phyloP scores from a whole-genome alignment of 1,140 invertebrate genomes.

The Drosophila santomea region DNA sequence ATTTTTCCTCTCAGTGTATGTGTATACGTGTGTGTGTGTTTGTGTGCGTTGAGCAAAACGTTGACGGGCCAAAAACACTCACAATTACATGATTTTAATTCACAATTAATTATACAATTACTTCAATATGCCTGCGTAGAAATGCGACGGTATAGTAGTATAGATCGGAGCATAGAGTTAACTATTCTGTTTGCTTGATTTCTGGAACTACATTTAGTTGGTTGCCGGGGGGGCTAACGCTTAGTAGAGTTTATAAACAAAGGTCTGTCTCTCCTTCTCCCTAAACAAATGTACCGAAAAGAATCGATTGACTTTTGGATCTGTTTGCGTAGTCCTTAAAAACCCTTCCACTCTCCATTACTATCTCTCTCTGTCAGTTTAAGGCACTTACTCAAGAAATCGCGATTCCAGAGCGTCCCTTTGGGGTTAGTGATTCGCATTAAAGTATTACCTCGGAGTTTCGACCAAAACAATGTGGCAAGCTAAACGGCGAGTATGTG shows the following conservation, averaged over 20 bases:
- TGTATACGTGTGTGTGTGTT: constrained; percentile 20
- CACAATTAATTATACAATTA: constrained; percentile 27
- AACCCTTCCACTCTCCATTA: not conserved
- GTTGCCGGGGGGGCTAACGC: constrained; percentile 43
- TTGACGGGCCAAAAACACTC: constrained; percentile 54
- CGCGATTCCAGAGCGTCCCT: constrained; percentile 67
- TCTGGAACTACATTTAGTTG: constrained; percentile 64
- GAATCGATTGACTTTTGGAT: constrained; percentile 7
- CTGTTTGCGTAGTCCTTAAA: not conserved
- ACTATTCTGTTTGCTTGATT: constrained; percentile 66
- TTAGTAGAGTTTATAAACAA: constrained; percentile 53
- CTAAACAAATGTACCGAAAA: constrained; percentile 23
- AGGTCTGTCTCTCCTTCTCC: constrained; percentile 20
- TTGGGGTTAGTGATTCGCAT: constrained; percentile 48
- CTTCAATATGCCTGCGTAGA: constrained; percentile 44
- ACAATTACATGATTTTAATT: constrained; percentile 57
- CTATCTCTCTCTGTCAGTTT: constrained; percentile 36
- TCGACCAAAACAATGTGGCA: constrained; percentile 47
- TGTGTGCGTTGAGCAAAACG: constrained; percentile 72
- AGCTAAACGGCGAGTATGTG: constrained; percentile 37
- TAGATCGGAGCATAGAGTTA: constrained; percentile 78
- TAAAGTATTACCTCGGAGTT: constrained; percentile 32
- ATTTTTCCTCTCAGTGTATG: constrained; percentile 13
- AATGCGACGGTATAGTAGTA: constrained; percentile 70
- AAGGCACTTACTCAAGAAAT: constrained; percentile 81